phyloP scores from a whole-genome alignment of 2,888 invertebrate species.

The Parasteatoda lunata region DNA sequence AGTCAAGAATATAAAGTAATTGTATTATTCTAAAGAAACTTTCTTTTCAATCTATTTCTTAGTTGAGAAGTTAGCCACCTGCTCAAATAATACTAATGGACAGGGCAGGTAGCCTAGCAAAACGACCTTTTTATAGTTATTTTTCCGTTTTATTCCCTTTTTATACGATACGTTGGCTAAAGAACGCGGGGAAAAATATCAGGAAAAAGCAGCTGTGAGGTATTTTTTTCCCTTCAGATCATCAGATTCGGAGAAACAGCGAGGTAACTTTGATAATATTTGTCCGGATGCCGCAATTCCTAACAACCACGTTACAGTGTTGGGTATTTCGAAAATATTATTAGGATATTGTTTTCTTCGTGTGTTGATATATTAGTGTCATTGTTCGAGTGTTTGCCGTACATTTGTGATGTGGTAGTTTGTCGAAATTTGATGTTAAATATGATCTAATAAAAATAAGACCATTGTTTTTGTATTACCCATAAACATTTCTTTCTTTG shows the following conservation, averaged over 20 bases:
- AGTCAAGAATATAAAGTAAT: not conserved
- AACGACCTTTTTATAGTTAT: slow-evolving; percentile 25
- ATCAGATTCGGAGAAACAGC: not conserved
- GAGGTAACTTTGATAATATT: not conserved
- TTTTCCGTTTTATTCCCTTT: not conserved
- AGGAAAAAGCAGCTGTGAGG: not conserved
- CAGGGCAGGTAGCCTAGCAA: slow-evolving; percentile 22
- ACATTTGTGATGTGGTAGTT: no score
- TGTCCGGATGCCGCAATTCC: not conserved
- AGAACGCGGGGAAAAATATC: not conserved
- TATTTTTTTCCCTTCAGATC: not conserved
- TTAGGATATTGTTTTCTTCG: not conserved
- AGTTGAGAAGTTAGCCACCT: slow-evolving; percentile 14
- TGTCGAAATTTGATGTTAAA: no score
- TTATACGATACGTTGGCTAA: not conserved
- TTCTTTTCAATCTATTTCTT: not conserved
- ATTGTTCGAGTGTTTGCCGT: not conserved
- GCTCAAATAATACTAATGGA: slow-evolving; percentile 20
- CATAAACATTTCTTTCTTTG: no score
- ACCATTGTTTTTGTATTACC: no score
- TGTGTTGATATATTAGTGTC: not conserved
- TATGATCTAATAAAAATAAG: no score
- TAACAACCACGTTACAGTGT: not conserved
- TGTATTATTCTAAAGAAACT: not conserved
- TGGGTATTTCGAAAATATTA: not conserved